A percentile compares a stretch with the other conserved stretches of the same genome.
Evolutionary conservation across 1,140 invertebrate genomes (phyloP).

Genomic region (Conopomorpha cramerella): DNA sequence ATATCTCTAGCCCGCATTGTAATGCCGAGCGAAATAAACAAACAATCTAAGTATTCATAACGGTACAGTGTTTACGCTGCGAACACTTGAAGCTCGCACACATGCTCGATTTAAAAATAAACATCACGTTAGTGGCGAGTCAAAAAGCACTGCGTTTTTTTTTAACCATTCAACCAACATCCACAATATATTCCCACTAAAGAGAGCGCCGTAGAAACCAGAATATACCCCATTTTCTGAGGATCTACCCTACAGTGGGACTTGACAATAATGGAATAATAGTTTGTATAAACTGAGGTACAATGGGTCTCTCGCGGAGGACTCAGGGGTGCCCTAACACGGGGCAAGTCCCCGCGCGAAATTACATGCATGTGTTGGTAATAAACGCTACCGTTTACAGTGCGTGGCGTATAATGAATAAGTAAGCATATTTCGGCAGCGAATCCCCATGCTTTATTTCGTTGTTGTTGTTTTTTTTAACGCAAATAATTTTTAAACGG

Average conservation of each 20-base stretch:
- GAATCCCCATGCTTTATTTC: no score
- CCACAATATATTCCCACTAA: no score
- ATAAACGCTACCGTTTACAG: constrained; percentile 18
- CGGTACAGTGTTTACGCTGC: constrained; percentile 19
- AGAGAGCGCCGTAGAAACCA: no score
- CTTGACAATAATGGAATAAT: constrained; percentile 11
- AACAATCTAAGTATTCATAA: constrained; percentile 15
- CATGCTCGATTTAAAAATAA: constrained; percentile 41
- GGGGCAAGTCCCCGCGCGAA: constrained; percentile 7
- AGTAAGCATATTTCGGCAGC: constrained; percentile 16
- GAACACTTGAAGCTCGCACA: constrained; percentile 24
- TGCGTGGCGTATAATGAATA: constrained; percentile 20
- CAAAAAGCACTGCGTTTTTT: constrained; percentile 8
- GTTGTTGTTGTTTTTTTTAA: constrained; percentile 25
- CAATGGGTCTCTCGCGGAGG: no score
- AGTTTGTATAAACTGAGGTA: constrained; percentile 1
- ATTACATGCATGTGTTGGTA: constrained; percentile 16
- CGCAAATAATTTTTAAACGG: constrained; percentile 27
- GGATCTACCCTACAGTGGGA: neutral
- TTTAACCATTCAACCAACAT: constrained; percentile 1
- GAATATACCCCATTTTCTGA: constrained; percentile 1
- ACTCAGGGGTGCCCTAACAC: no score
- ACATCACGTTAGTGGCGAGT: constrained; percentile 32
- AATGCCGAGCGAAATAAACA: no score
- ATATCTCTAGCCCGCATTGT: no score